Conservation (phyloP, 2,888 invertebrate species). For the Thysanoteuthis rhombus region DNA sequence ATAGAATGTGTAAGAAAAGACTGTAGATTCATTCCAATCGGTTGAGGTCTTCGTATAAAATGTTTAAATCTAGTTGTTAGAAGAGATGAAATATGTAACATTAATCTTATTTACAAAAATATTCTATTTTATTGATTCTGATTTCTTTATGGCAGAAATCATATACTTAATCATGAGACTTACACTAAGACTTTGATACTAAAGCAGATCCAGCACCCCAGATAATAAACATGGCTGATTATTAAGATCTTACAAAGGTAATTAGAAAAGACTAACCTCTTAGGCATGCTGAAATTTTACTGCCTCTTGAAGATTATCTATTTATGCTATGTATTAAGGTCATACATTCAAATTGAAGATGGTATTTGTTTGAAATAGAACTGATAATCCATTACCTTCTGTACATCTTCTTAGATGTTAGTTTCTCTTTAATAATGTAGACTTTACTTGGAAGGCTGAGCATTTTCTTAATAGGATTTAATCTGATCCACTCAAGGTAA, state of each 20-base stretch:
- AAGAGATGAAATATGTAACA: too few species aligned
- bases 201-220: background rate
- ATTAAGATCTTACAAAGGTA: background rate
- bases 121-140: background rate
- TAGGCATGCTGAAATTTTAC: background rate
- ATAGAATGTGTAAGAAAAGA: too few species aligned
- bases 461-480: background rate
- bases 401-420: background rate
- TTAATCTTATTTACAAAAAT: background rate
- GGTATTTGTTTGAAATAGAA: slow-evolving; percentile 12
- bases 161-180: background rate
- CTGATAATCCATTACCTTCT: background rate
- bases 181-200: background rate
- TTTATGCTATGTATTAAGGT: slow-evolving; percentile 12
- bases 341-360: background rate
- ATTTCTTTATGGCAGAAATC: background rate
- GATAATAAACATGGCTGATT: background rate
- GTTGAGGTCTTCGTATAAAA: too few species aligned
- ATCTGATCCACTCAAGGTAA: background rate
- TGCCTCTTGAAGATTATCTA: background rate
- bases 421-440: background rate
- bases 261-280: background rate
- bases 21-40: too few species aligned
- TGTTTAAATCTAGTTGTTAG: too few species aligned
- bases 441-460: background rate